Evolutionary conservation across 2,888 invertebrate genomes (phyloP).

Genomic region (Pheosia tremula): DNA sequence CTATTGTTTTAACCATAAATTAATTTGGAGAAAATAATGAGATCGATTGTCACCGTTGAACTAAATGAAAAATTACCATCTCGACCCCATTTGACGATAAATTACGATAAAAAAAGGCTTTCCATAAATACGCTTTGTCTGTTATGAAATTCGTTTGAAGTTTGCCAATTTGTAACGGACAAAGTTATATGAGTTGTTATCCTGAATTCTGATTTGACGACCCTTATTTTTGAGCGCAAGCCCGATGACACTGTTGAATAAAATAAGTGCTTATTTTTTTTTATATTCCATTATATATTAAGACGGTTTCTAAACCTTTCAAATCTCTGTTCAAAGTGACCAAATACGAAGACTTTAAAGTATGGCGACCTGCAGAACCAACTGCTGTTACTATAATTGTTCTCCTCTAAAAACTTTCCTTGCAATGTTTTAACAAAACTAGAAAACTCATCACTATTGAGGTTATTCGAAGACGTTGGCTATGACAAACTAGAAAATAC

Average conservation of each 20-base stretch:
- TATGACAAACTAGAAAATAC: neutral
- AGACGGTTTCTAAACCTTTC: no score
- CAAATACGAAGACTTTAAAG: no score
- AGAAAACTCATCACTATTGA: neutral
- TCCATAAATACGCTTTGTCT: neutral
- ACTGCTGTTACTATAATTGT: no score
- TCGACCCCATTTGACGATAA: neutral
- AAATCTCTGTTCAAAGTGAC: no score
- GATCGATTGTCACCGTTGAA: neutral
- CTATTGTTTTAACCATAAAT: neutral
- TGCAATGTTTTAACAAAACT: no score
- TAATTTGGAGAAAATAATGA: neutral
- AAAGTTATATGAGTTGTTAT: conserved; percentile 3
- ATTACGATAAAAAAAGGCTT: neutral
- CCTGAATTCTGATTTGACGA: neutral
- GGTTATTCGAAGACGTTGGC: neutral
- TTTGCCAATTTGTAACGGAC: neutral
- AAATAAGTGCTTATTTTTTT: no score
- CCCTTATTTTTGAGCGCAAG: neutral
- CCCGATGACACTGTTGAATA: no score
- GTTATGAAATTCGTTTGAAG: conserved; percentile 6
- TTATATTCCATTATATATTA: no score
- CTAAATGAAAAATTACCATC: neutral
- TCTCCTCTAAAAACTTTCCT: no score
- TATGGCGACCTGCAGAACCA: no score